Evolutionary conservation across 2,797 vertebrate species (phyloP).

Genomic region (Mus spretus): DNA sequence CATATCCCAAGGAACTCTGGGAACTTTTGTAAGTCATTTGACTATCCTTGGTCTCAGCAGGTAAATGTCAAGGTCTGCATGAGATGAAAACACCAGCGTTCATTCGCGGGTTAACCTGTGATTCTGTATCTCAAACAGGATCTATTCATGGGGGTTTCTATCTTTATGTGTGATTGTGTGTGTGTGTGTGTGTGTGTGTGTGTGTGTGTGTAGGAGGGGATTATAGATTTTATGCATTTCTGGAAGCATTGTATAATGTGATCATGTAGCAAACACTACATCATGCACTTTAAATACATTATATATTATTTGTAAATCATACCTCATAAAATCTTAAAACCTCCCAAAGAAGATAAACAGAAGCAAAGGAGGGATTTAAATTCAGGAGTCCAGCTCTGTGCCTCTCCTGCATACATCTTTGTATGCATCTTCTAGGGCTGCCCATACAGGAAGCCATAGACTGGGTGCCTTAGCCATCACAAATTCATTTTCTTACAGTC

Average conservation of each 20-base stretch:
- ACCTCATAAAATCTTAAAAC: background rate
- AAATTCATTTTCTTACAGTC: background rate
- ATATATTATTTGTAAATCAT: constrained; percentile 13
- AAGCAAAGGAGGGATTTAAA: background rate
- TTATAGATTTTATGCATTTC: background rate
- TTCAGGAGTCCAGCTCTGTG: background rate
- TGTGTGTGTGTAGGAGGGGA: background rate
- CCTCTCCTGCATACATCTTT: background rate
- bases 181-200: background rate
- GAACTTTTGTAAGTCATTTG: background rate
- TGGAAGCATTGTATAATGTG: background rate
- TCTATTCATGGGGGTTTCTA: background rate
- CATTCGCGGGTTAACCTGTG: background rate
- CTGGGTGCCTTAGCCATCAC: background rate
- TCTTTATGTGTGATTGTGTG: background rate
- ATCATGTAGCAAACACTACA: background rate
- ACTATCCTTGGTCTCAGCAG: background rate
- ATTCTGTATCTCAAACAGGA: background rate
- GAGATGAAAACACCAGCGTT: background rate
- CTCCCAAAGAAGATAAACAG: background rate
- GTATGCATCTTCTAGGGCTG: background rate
- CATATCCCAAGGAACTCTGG: background rate
- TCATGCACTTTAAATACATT: background rate
- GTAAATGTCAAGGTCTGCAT: background rate
- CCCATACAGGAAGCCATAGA: background rate